These are phyloP conservation scores for Rhopalosiphum padi DNA, from an alignment of 1,140 invertebrate genomes.

Conservation along the genomic window DNA sequence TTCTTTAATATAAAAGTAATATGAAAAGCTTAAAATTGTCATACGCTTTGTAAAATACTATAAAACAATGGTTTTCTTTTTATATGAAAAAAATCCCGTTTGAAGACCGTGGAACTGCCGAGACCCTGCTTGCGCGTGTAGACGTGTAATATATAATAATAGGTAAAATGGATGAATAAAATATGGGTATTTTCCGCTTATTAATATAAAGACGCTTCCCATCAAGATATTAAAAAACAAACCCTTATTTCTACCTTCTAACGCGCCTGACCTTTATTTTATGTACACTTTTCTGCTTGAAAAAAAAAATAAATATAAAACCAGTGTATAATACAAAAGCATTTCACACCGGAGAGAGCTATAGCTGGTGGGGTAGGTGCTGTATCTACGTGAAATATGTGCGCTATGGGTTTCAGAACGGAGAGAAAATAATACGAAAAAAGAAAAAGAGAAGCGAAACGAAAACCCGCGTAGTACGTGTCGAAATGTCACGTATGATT, in stretches of 20 bases:
- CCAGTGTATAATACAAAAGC: constrained; percentile 10
- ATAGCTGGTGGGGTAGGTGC: not conserved
- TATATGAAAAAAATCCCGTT: not conserved
- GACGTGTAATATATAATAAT: constrained; percentile 14
- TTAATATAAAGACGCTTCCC: constrained; percentile 7
- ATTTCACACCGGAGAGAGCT: constrained; percentile 23
- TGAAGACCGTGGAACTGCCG: not conserved
- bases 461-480: constrained; percentile 35
- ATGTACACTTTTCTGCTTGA: not conserved
- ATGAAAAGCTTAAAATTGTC: not conserved
- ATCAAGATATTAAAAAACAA: constrained; percentile 32
- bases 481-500: constrained; percentile 51
- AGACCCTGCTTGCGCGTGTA: not conserved
- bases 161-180: constrained; percentile 16
- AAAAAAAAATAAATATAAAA: constrained; percentile 29
- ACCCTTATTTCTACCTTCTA: not conserved
- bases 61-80: not conserved
- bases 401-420: not conserved
- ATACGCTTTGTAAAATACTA: not conserved
- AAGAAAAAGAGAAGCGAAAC: not conserved
- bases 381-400: constrained; percentile 18
- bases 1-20: not conserved
- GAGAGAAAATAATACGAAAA: not conserved
- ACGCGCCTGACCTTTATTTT: constrained; percentile 13
- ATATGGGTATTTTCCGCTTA: not conserved